These are phyloP conservation scores for Odontomyia ornata DNA, from an alignment of 2,888 invertebrate species.

Conservation along the genomic window DNA sequence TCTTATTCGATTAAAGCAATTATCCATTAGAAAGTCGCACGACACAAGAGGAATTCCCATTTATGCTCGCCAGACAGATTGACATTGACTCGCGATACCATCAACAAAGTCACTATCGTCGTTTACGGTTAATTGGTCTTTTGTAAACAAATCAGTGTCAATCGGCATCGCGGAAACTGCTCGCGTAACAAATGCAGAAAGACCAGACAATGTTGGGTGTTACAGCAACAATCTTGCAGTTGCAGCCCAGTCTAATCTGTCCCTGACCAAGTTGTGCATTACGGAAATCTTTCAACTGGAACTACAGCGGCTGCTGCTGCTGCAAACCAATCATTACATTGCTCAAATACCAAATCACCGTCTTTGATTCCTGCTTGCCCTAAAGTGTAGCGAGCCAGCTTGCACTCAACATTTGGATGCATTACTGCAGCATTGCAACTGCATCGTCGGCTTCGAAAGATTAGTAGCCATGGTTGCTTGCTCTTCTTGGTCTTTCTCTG, in stretches of 20 bases:
- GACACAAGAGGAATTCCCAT: not conserved
- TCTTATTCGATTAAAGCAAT: conserved; percentile 6
- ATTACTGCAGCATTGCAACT: not conserved
- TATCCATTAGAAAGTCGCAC: conserved; percentile 15
- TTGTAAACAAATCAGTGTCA: conserved; percentile 6
- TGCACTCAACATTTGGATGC: not conserved
- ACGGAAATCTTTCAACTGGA: not conserved
- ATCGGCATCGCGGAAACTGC: not conserved
- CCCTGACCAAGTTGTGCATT: not conserved
- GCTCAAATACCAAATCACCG: not conserved
- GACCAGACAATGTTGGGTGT: not conserved
- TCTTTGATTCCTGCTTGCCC: conserved; percentile 2
- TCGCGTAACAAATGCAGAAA: not conserved
- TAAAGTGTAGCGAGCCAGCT: not conserved
- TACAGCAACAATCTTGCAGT: not conserved
- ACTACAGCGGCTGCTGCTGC: not conserved
- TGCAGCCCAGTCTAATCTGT: not conserved
- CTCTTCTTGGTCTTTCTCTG: not conserved
- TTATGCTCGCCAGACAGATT: not conserved
- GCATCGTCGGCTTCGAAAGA: not conserved
- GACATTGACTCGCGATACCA: not conserved
- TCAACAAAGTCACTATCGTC: conserved; percentile 1
- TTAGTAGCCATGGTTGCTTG: not conserved
- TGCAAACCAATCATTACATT: not conserved
- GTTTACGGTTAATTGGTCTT: conserved; percentile 15